Conservation (phyloP, 2,888 invertebrate species). For the Eupithecia vulgata region DNA sequence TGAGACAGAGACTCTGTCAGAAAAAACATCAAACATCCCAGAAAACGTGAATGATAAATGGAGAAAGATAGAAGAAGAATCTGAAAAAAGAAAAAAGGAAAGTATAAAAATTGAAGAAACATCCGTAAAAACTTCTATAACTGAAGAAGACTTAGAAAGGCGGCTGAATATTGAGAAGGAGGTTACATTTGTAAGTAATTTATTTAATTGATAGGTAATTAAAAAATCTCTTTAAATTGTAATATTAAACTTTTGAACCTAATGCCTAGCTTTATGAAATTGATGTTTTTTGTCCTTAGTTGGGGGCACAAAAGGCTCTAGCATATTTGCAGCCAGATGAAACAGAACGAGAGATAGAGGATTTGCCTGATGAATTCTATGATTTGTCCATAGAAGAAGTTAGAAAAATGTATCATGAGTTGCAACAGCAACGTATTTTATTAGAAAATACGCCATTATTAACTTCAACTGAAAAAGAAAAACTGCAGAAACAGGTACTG, state of each 20-base stretch:
- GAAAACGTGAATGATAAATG: conserved; percentile 31
- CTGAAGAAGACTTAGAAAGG: conserved; percentile 68
- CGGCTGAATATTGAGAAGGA: conserved; percentile 76
- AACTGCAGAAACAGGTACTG: conserved; percentile 61
- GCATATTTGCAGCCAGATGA: conserved; percentile 86
- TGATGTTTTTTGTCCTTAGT: conserved; percentile 69
- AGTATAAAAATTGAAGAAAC: conserved; percentile 36
- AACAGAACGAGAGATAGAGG: conserved; percentile 84
- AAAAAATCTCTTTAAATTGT: neutral
- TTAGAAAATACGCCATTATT: conserved; percentile 89
- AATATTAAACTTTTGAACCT: neutral
- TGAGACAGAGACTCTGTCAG: conserved; percentile 16
- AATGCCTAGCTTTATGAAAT: conserved; percentile 47
- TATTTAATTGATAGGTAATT: conserved; percentile 60
- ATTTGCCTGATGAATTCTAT: conserved; percentile 94
- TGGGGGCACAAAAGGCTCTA: conserved; percentile 90
- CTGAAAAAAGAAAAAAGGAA: conserved; percentile 20
- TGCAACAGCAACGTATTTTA: conserved; percentile 86
- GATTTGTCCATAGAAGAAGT: conserved; percentile 93
- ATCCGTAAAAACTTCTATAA: conserved; percentile 45
- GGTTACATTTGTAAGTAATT: conserved; percentile 74
- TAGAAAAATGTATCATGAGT: conserved; percentile 88
- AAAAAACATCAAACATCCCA: conserved; percentile 33
- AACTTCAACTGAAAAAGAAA: conserved; percentile 76
- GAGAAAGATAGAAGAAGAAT: conserved; percentile 33